Base-by-base conservation (phyloP, 1,140 invertebrate species). In the Acromyrmex heyeri region DNA sequence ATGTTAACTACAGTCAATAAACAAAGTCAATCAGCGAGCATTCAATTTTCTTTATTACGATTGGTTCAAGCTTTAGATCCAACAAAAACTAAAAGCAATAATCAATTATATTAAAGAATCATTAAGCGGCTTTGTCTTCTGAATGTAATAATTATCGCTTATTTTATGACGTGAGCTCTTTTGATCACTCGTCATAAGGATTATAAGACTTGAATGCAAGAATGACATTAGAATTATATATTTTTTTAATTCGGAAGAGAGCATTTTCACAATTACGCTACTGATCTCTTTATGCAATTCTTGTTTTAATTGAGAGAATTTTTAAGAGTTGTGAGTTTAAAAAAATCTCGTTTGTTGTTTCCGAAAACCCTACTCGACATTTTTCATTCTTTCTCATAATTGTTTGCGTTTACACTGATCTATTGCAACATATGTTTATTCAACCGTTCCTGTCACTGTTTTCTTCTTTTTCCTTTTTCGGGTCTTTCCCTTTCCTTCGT, bases 371-470 rank as follows among this genome's bases (percentile, higher is more conserved):
- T 2, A 30, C 8, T 55, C 16, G 6, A 6, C 18, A 55, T 4
- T 18, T 55, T 12, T 57, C 24, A 10, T 72, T 50, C 24, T 61
- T 61, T 48, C 38, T 48, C 21, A 8, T 50, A 12, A 21, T 67
- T 34, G 61, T 34, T 14, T n/a, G 48, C 14, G 12, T 81, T 69
- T n/a, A 1, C 24, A 44, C 6, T 61, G 70, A 82, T 73, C 50
- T 5, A 18, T 14, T 44, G 24, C 27, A 57, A 48, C 14, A n/a
- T 34, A 34, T 34, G 5, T 55, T 50, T 24, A n/a, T n/a, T 6
- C 34, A 18, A 72, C n/a, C 12, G 3, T 73, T 72, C 30, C 48
- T 16, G 18, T 30, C 12, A 0, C 2, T 0, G 16, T 12, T 73
- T 72, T 59, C 21, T 48, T 61, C 34, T 34, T 73, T 38, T 72